phyloP scores from a whole-genome alignment of 2,113 vertebrate genomes.

The Cygnus buccinator region DNA sequence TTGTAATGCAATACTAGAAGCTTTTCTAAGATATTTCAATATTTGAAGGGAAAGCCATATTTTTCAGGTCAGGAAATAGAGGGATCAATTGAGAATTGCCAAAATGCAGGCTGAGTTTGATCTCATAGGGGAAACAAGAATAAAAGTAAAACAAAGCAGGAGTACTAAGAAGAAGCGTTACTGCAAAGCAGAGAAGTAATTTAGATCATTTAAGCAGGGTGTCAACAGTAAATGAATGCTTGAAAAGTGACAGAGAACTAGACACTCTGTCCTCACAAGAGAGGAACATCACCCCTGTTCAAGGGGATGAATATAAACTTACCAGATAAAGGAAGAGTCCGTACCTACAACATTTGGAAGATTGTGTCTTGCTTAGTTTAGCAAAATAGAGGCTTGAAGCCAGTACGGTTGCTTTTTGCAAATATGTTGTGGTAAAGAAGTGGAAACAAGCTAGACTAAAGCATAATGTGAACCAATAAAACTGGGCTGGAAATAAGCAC shows the following conservation, averaged over 20 bases:
- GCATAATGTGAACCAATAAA: background rate
- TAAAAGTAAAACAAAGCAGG: background rate
- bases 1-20: slow-evolving; percentile 30
- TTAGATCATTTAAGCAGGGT: background rate
- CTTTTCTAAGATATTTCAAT: slow-evolving; percentile 36
- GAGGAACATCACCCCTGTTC: background rate
- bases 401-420: background rate
- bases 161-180: background rate
- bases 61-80: slow-evolving; percentile 34
- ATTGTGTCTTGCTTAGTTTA: background rate
- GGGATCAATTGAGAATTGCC: background rate
- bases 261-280: background rate
- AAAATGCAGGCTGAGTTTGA: background rate
- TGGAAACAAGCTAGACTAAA: background rate
- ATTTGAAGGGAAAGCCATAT: background rate
- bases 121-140: background rate
- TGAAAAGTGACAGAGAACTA: background rate
- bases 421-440: background rate
- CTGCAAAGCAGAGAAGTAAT: background rate
- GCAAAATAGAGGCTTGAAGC: background rate
- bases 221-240: background rate
- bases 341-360: background rate
- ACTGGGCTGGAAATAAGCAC: background rate
- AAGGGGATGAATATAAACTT: background rate
- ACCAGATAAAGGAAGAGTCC: background rate